phyloP scores from a whole-genome alignment of 2,113 vertebrate genomes.

The Melanocharis versteri region DNA sequence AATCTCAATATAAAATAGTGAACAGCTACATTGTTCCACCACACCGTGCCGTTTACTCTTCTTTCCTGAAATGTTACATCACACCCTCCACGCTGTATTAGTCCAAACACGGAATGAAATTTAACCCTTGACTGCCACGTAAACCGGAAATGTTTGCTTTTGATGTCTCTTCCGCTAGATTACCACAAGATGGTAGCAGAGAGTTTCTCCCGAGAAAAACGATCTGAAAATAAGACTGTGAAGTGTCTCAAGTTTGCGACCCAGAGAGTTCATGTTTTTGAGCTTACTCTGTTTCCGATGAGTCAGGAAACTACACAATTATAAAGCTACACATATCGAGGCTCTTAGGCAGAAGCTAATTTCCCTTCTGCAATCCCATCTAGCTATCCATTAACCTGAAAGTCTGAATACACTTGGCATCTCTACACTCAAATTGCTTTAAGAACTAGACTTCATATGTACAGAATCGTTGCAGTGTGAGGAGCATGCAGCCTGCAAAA shows the following conservation, averaged over 20 bases:
- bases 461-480: not conserved
- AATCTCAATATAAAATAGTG: not conserved
- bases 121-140: accelerated
- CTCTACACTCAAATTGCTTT: not conserved
- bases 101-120: not conserved
- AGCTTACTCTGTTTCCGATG: not conserved
- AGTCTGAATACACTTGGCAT: not conserved
- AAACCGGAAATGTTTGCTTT: not conserved
- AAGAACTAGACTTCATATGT: not conserved
- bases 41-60: not conserved
- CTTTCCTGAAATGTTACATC: not conserved
- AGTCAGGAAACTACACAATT: not conserved
- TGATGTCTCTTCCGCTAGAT: not conserved
- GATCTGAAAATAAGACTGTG: accelerated
- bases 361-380: not conserved
- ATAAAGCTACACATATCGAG: too few species aligned
- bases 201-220: not conserved
- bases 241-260: not conserved
- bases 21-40: not conserved
- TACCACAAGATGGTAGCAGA: conserved; percentile 13
- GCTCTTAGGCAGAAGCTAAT: not conserved
- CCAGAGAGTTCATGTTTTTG: not conserved
- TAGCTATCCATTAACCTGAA: not conserved
- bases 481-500: not conserved
- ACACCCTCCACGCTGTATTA: not conserved